Evolutionary conservation across 2,113 vertebrate species (phyloP), one percentile per base, ranked within the genome.

Genomic region (Emydocephalus ijimae): DNA sequence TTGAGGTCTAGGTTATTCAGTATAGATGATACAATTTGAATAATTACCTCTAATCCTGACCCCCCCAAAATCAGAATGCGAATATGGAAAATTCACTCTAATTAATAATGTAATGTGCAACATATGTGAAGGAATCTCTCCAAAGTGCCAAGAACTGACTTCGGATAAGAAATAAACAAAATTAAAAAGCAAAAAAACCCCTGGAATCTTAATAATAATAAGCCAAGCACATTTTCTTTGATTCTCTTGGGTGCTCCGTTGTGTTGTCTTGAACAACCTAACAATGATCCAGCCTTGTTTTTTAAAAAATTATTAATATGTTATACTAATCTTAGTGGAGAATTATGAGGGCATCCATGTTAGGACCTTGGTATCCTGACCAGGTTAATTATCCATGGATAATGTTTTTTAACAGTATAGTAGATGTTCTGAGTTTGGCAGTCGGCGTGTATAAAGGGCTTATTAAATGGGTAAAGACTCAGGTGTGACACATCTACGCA

Each of bases 361-460:
- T 96, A 97, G 94, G 95, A 97, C 96, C 97, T 97, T 90, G 15
- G 59, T 96, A 96, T 98, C 97, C 95, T 97, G 98, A 97, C 97
- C 97, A 90, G 96, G 96, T 97, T 97, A 97, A 98, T 98, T 98
- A 97, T 96, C 97, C 97, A 95, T 96, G 97, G 97, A 97, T 97
- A 97, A 98, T 97, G 97, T 95, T 97, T 97, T 97, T 95, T 94
- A 93, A 96, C 96, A 95, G 95, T 95, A 86, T 95, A 93, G 95
- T 95, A 87, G 57, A 93, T 88, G 89, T 94, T 95, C 90, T 52
- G 94, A 95, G 93, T 88, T 94, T 90, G 90, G 87, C 95, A 92
- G 92, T 94, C 94, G 96, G 95, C 90, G 94, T 94, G 95, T 94
- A 95, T 94, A 94, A 94, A 95, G 92, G 95, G 91, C 95, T 96